Evolutionary conservation across 1,140 invertebrate species (phyloP).

Genomic region (Papilio xuthus): DNA sequence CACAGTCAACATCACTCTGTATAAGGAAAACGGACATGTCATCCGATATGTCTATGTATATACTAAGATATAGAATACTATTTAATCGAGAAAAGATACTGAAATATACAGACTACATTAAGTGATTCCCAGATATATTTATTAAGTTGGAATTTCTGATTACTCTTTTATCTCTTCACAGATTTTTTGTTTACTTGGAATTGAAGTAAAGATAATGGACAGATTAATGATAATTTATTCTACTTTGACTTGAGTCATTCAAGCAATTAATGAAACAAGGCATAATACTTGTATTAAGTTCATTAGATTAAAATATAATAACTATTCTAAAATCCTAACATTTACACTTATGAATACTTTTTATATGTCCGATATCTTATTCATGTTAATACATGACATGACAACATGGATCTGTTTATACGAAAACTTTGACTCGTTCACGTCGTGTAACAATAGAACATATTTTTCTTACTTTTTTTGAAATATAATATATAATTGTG

Average conservation of each 20-base stretch:
- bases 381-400: neutral
- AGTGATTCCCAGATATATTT: neutral
- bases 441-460: neutral
- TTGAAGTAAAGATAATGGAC: neutral
- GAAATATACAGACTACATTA: neutral
- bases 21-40: too few relatives aligned
- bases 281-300: too few relatives aligned
- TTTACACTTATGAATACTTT: neutral
- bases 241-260: neutral
- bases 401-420: neutral
- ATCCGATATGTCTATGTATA: too few relatives aligned
- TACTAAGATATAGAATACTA: too few relatives aligned
- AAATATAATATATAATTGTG: too few relatives aligned
- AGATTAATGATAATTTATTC: slow-evolving; percentile 4
- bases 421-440: neutral
- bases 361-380: neutral
- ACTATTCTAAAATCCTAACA: too few relatives aligned
- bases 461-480: neutral
- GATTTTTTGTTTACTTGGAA: neutral
- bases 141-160: neutral
- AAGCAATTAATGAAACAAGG: neutral
- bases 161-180: neutral
- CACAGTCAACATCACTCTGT: too few relatives aligned
- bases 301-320: too few relatives aligned
- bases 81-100: too few relatives aligned